A percentile compares a stretch with the other conserved stretches of the same genome.
Evolutionary conservation across 2,888 invertebrate genomes (phyloP).

Genomic region (Brachycybe producta): DNA sequence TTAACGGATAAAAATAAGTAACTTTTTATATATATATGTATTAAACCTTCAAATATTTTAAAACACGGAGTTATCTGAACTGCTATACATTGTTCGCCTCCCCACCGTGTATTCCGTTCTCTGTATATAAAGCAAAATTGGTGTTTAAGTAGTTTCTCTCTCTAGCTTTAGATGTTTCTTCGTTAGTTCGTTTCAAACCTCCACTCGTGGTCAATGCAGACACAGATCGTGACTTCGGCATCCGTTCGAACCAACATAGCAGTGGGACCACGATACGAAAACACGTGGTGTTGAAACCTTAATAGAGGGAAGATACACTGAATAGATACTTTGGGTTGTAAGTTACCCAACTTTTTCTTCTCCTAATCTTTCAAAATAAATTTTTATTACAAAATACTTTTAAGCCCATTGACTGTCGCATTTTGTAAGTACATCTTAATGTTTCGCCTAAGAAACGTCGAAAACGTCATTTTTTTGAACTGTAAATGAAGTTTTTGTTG

Average conservation of each 20-base stretch:
- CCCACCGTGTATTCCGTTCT: conserved; percentile 52
- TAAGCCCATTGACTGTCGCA: too few relatives aligned
- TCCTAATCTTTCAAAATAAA: too few relatives aligned
- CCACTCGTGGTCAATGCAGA: conserved; percentile 70
- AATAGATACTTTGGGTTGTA: not conserved
- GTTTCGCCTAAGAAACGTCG: too few relatives aligned
- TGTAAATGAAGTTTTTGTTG: too few relatives aligned
- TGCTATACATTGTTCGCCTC: conserved; percentile 60
- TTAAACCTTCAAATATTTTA: conserved; percentile 37
- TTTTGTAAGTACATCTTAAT: too few relatives aligned
- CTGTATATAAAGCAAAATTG: conserved; percentile 15
- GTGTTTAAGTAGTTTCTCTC: not conserved
- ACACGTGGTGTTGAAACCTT: conserved; percentile 78
- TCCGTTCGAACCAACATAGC: conserved; percentile 42
- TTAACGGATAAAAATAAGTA: not conserved
- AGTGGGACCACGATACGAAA: conserved; percentile 53
- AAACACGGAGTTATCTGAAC: conserved; percentile 52
- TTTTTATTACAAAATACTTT: too few relatives aligned
- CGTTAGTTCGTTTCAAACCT: conserved; percentile 45
- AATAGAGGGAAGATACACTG: conserved; percentile 26
- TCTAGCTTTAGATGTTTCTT: not conserved
- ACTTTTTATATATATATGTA: not conserved
- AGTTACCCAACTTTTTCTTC: not conserved
- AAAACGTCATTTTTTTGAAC: too few relatives aligned
- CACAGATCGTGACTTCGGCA: conserved; percentile 54